Conservation (phyloP, 2,888 invertebrate species). For the Oeneis ivallda region DNA sequence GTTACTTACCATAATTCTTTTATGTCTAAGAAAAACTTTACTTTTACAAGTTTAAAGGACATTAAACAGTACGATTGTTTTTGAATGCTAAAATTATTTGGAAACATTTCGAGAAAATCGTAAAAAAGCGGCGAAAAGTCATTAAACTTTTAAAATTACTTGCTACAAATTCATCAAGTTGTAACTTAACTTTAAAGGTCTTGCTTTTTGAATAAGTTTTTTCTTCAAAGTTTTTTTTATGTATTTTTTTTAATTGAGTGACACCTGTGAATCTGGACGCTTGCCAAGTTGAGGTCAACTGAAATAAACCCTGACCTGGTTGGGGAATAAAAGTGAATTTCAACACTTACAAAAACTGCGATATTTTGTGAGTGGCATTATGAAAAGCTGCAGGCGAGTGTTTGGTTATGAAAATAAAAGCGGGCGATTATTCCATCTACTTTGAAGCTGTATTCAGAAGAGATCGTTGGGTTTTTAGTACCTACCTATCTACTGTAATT, state of each 20-base stretch:
- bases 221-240: slow-evolving; percentile 19
- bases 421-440: neutral
- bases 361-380: neutral
- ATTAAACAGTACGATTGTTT: neutral
- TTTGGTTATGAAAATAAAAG: slow-evolving; percentile 7
- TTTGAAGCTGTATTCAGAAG: neutral
- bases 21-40: neutral
- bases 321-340: slow-evolving; percentile 28
- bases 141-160: slow-evolving; percentile 24
- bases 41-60: neutral
- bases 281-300: slow-evolving; percentile 28
- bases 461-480: neutral
- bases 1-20: no score
- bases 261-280: slow-evolving; percentile 19
- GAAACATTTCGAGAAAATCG: neutral
- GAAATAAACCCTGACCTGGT: slow-evolving; percentile 24
- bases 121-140: slow-evolving; percentile 21
- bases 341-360: slow-evolving; percentile 12
- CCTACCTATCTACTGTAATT: neutral
- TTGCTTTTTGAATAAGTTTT: slow-evolving; percentile 13
- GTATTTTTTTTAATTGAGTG: slow-evolving; percentile 19
- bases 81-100: neutral
- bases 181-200: slow-evolving; percentile 11
- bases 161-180: slow-evolving; percentile 13
- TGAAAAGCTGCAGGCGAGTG: slow-evolving; percentile 1